Conservation (phyloP, 2,888 invertebrate species). For the Zaprionus lineosus region DNA sequence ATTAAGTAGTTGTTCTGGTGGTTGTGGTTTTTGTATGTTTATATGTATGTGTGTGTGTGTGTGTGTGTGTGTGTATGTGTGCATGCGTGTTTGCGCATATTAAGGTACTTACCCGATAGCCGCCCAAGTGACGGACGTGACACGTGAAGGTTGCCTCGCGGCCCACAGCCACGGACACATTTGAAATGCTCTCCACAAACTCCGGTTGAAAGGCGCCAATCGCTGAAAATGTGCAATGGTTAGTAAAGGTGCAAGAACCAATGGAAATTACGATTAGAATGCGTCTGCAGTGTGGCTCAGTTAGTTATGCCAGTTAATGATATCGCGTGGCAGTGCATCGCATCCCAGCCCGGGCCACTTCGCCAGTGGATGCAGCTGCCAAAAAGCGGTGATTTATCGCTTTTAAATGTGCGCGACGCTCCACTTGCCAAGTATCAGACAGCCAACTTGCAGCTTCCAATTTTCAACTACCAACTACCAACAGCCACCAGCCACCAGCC, state of each 20-base stretch:
- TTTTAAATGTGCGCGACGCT: slow-evolving; percentile 69
- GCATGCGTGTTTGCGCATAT: no score
- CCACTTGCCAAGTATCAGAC: slow-evolving; percentile 43
- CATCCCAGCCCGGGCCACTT: neutral
- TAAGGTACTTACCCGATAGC: slow-evolving; percentile 93
- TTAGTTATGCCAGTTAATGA: slow-evolving; percentile 67
- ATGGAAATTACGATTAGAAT: slow-evolving; percentile 53
- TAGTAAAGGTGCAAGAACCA: slow-evolving; percentile 8
- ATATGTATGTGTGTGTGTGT: neutral
- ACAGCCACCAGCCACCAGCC: neutral
- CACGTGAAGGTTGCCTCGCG: slow-evolving; percentile 94
- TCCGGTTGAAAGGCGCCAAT: slow-evolving; percentile 90
- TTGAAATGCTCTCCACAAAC: slow-evolving; percentile 91
- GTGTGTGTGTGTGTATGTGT: neutral
- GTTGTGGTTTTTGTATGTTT: no score
- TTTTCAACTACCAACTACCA: slow-evolving; percentile 13
- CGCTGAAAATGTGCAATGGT: slow-evolving; percentile 83
- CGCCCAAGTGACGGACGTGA: slow-evolving; percentile 92
- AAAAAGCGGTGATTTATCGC: slow-evolving; percentile 71
- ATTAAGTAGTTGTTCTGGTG: neutral
- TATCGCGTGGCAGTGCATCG: slow-evolving; percentile 42
- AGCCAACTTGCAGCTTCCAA: slow-evolving; percentile 3
- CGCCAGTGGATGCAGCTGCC: slow-evolving; percentile 36
- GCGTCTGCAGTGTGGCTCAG: slow-evolving; percentile 35
- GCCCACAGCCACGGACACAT: slow-evolving; percentile 92